Conservation (phyloP, 2,113 vertebrate genomes). For the Misgurnus mizolepis region DNA sequence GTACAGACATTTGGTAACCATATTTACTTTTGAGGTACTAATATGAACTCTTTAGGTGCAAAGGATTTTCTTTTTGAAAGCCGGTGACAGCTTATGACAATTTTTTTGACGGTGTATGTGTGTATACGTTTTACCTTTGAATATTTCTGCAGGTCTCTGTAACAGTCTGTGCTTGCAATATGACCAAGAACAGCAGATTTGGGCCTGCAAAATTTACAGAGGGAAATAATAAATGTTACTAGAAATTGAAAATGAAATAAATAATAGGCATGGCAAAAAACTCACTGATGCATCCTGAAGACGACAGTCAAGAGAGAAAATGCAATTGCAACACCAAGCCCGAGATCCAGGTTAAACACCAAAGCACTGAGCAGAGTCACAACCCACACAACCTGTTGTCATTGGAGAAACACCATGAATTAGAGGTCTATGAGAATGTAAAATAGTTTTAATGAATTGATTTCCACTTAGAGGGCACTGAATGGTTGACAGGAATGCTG, state of each 20-base stretch:
- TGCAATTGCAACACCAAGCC: conserved; percentile 74
- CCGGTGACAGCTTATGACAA: too few relatives aligned
- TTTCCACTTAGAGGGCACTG: neutral
- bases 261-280: conserved; percentile 37
- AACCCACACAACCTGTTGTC: conserved; percentile 81
- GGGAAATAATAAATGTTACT: neutral
- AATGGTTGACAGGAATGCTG: neutral
- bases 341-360: conserved; percentile 83
- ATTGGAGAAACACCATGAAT: neutral
- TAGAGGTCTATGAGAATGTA: neutral
- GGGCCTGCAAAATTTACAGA: conserved; percentile 65
- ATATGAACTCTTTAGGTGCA: too few relatives aligned
- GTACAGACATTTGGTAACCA: too few relatives aligned
- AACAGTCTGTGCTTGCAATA: conserved; percentile 79
- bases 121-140: conserved; percentile 70
- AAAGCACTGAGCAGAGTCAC: conserved; percentile 80
- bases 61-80: too few relatives aligned
- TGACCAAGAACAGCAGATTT: conserved; percentile 78
- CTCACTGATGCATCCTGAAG: conserved; percentile 85
- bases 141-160: conserved; percentile 78
- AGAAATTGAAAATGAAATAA: neutral
- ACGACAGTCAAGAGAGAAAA: conserved; percentile 82
- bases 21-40: too few relatives aligned
- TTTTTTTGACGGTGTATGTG: too few relatives aligned
- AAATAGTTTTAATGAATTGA: too few relatives aligned